Base-by-base conservation (phyloP, 2,888 invertebrate genomes). In the Lepidochrysops patricia region DNA sequence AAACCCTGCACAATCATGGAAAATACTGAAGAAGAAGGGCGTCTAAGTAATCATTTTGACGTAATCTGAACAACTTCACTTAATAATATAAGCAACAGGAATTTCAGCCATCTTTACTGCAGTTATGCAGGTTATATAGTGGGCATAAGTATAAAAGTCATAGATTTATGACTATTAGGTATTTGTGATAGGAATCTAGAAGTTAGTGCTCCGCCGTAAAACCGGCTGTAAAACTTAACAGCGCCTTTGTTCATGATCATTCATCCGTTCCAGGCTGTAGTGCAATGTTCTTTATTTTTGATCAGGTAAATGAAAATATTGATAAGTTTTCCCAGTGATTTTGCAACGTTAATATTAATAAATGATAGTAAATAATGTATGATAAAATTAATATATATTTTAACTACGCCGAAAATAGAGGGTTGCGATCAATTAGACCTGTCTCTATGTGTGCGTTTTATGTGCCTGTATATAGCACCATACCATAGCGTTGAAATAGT, bases 121-220 rank as follows among this genome's bases (percentile, higher is more conserved):
- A 43, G 4, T 23, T 43, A 9, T 43, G 6, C 43, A 43, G 52
- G 57, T 52, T 59, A 54, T 32, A 13, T 13, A 56, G 50, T 27
- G 26, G 13, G 7, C 15, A 15, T 12, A 27, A 27, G 4, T 13
- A 25, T 34, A n/a, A 57, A 50, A 48, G 34, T 60, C 57, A 49
- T 57, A 43, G 57, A 37, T 57, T 37, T 49, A 60, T 57, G 57
- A 57, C 35, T 52, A n/a, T 32, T 50, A 52, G 57, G 32, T 26
- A 26, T 50, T 48, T 63, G 37, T 37, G 67, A 73, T 54, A 54
- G 12, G 32, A 78, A 75, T 76, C 73, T 73, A 72, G 73, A 71
- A 70, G 63, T 72, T 68, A 74, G 70, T 69, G 70, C 70, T 71
- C 79, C 78, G 72, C 72, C 76, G 72, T 82, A 80, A 81, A 81